These are phyloP conservation scores for Platalea minor DNA, from an alignment of 2,797 vertebrate species.

Conservation along the genomic window DNA sequence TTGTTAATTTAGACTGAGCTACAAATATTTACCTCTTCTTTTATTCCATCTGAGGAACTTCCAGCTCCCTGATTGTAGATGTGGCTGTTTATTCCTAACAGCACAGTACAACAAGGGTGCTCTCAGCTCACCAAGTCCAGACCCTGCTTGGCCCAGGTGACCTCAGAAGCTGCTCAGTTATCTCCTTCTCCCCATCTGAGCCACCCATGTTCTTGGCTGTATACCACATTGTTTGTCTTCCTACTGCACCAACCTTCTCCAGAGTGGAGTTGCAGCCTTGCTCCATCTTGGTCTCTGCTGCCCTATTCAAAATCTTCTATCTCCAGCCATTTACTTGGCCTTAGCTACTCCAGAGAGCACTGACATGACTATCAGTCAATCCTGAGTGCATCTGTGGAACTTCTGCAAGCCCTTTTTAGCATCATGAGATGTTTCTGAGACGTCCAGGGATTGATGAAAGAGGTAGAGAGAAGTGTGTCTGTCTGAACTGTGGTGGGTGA, in stretches of 20 bases:
- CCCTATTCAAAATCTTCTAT: background rate
- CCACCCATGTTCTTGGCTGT: background rate
- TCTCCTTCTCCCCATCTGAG: background rate
- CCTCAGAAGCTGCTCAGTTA: background rate
- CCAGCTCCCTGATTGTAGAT: background rate
- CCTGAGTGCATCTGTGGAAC: background rate
- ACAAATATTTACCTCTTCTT: background rate
- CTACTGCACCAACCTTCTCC: background rate
- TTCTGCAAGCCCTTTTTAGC: background rate
- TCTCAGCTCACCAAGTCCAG: background rate
- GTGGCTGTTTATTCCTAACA: background rate
- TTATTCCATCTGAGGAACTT: background rate
- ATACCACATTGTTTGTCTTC: background rate
- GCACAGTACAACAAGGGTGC: rapidly evolving
- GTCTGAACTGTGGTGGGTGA: background rate
- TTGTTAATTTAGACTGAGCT: background rate
- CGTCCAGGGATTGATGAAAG: background rate
- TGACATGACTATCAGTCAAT: rapidly evolving
- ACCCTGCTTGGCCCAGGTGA: background rate
- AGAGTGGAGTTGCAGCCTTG: background rate
- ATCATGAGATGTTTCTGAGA: background rate
- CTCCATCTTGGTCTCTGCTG: background rate
- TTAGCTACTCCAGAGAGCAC: background rate
- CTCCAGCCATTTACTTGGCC: background rate
- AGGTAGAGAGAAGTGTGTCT: background rate